These are phyloP conservation scores for Anoplophora glabripennis DNA, from an alignment of 1,140 invertebrate species.

Conservation along the genomic window DNA sequence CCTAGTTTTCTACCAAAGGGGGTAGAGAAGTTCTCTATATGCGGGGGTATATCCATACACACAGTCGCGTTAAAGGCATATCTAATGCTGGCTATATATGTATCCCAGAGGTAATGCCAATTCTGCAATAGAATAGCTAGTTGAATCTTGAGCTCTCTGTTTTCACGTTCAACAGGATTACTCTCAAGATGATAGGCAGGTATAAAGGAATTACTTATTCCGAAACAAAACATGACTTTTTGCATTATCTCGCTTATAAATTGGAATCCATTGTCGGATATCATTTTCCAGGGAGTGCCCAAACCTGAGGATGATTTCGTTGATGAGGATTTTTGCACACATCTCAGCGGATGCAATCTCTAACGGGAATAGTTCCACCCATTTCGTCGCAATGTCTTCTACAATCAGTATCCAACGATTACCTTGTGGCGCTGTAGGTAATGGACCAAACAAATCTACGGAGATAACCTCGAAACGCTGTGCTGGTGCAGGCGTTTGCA, in stretches of 20 bases:
- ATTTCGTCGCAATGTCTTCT: conserved; percentile 28
- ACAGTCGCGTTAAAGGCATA: conserved; percentile 46
- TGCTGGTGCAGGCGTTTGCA: conserved; percentile 19
- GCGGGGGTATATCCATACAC: conserved; percentile 39
- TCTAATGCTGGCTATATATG: conserved; percentile 33
- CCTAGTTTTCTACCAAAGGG: conserved; percentile 45
- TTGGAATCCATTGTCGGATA: no score
- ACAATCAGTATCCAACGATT: conserved; percentile 27
- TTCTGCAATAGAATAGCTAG: conserved; percentile 42
- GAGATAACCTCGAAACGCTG: conserved; percentile 31
- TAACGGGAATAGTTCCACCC: conserved; percentile 30
- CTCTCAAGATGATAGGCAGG: no score
- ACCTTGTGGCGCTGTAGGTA: conserved; percentile 16
- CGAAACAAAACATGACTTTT: no score
- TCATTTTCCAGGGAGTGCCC: no score
- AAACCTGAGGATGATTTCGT: no score
- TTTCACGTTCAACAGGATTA: no score
- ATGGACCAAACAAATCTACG: conserved; percentile 34
- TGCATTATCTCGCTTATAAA: no score
- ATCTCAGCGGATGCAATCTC: no score
- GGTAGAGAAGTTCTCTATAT: no score
- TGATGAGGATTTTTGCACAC: no score
- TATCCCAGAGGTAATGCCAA: conserved; percentile 45
- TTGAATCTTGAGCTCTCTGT: conserved; percentile 49
- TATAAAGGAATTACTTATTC: no score